These are phyloP conservation scores for Willisornis vidua DNA, from an alignment of 2,113 vertebrate species.

Conservation along the genomic window DNA sequence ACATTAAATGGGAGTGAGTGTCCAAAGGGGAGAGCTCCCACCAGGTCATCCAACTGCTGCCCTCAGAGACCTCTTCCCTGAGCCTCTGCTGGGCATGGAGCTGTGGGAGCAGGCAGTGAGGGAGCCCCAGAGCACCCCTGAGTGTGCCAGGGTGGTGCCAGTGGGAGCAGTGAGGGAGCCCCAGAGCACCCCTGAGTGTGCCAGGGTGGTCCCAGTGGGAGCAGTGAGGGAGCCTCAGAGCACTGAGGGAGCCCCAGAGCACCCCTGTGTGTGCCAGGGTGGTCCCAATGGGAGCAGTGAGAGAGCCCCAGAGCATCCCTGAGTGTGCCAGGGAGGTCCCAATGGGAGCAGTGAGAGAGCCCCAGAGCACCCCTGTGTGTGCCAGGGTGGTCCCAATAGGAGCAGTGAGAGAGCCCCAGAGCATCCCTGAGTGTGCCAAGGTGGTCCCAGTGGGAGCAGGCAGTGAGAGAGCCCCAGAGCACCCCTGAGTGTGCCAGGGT, in stretches of 20 bases:
- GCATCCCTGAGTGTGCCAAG: no score
- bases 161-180: accelerated
- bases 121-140: accelerated
- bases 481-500: accelerated
- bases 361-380: no score
- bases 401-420: no score
- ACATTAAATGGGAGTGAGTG: accelerated
- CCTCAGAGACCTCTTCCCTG: not conserved
- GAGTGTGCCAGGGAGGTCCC: no score
- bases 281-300: no score
- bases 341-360: no score
- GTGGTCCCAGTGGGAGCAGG: no score
- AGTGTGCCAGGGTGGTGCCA: accelerated
- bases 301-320: no score
- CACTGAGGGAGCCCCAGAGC: no score
- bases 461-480: accelerated
- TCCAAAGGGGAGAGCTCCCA: not conserved
- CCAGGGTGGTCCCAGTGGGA: not conserved
- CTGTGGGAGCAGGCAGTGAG: accelerated
- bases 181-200: accelerated
- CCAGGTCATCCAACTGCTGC: not conserved
- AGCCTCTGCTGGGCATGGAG: not conserved
- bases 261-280: no score
- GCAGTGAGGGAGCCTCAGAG: no score
- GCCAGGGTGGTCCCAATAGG: no score